phyloP scores from a whole-genome alignment of 2,888 invertebrate species.

The Cremastinae sp. region DNA sequence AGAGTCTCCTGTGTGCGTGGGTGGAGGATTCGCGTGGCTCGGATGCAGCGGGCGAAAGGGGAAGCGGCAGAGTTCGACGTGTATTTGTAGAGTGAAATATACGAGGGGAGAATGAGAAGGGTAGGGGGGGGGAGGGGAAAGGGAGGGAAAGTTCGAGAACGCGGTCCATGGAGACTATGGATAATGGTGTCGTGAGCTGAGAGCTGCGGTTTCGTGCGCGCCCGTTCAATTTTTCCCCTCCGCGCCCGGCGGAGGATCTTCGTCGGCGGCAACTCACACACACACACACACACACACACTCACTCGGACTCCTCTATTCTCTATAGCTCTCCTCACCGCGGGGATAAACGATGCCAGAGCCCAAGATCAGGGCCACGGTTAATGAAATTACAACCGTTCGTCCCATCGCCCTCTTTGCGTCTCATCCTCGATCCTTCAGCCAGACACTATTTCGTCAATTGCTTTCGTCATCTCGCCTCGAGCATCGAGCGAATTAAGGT shows the following conservation, averaged over 20 bases:
- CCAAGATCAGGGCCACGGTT: slow-evolving; percentile 50
- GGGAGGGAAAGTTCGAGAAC: slow-evolving; percentile 3
- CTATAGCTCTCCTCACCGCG: slow-evolving; percentile 14
- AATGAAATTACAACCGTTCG: slow-evolving; percentile 44
- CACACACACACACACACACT: too few species aligned
- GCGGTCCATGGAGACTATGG: slow-evolving; percentile 30
- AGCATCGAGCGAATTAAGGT: too few species aligned
- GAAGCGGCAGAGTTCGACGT: neutral
- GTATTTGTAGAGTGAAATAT: neutral
- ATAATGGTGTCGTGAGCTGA: slow-evolving; percentile 41
- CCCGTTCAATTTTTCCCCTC: neutral
- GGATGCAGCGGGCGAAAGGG: neutral
- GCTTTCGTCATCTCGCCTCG: neutral
- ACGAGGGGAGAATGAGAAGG: neutral
- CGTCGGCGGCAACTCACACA: slow-evolving; percentile 27
- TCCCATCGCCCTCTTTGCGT: slow-evolving; percentile 25
- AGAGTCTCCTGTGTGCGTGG: slow-evolving; percentile 48
- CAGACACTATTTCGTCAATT: slow-evolving; percentile 1
- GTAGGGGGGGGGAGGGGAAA: neutral
- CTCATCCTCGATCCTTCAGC: neutral
- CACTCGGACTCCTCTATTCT: slow-evolving; percentile 6
- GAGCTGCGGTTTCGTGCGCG: slow-evolving; percentile 9
- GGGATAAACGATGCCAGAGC: slow-evolving; percentile 36
- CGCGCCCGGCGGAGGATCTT: neutral
- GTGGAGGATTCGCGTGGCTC: slow-evolving; percentile 38